Evolutionary conservation across 2,888 invertebrate species (phyloP).

Genomic region (Salpingus planirostris): DNA sequence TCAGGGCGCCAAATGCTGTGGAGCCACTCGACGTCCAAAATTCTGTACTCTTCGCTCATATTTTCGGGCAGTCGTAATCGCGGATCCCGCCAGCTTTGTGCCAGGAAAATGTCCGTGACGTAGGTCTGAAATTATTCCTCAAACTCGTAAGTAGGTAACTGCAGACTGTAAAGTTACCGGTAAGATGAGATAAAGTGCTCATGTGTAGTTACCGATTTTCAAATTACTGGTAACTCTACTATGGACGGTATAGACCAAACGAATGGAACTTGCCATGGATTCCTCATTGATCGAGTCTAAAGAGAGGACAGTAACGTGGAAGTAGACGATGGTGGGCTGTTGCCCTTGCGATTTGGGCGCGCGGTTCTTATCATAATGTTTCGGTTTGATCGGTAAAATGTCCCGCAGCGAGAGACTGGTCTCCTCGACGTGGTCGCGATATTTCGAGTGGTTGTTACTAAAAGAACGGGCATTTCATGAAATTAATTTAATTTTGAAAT

Average conservation of each 20-base stretch:
- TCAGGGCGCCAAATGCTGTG: constrained; percentile 89
- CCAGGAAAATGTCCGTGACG: constrained; percentile 85
- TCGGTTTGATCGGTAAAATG: constrained; percentile 74
- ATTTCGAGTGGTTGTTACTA: constrained; percentile 21
- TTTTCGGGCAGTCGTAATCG: constrained; percentile 82
- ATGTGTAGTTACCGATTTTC: no score
- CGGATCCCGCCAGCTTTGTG: constrained; percentile 89
- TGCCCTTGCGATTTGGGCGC: constrained; percentile 79
- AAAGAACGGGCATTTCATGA: constrained; percentile 17
- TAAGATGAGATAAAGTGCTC: no score
- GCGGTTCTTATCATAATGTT: constrained; percentile 82
- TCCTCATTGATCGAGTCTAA: constrained; percentile 94
- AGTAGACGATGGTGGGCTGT: constrained; percentile 82
- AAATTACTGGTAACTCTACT: no score
- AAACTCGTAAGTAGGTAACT: no score
- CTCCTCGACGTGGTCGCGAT: constrained; percentile 39
- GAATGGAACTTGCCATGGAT: constrained; percentile 62
- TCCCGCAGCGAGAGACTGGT: constrained; percentile 70
- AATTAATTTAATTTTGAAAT: constrained; percentile 13
- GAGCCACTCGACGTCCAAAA: constrained; percentile 82
- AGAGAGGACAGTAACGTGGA: constrained; percentile 83
- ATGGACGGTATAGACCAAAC: no score
- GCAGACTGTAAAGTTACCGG: no score
- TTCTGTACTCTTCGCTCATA: constrained; percentile 86
- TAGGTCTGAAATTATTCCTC: constrained; percentile 60